Percentiles rank a stretch among this genome's conserved stretches.
phyloP scores from a whole-genome alignment of 37 sponge, comb jelly and placozoan species.

The Cliona cf. orientalis region DNA sequence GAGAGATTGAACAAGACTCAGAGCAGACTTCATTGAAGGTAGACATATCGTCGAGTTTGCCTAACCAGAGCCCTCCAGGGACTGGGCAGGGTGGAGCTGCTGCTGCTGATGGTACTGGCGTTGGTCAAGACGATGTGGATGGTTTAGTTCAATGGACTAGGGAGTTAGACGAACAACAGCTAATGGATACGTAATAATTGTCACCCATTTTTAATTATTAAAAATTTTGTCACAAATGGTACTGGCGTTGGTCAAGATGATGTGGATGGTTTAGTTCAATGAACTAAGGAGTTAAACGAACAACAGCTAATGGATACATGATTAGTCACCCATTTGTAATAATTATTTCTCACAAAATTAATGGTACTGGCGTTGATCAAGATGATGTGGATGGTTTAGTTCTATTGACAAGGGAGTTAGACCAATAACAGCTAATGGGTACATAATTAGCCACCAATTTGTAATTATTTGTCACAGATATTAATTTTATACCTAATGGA shows the following conservation, averaged over 20 bases:
- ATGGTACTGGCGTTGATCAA: neutral
- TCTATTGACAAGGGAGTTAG: neutral
- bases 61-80: no score
- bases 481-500: no score
- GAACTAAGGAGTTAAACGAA: constrained; percentile 59
- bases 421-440: no score
- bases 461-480: no score
- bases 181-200: no score
- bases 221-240: no score
- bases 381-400: neutral
- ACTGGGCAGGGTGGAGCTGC: constrained; percentile 2
- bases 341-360: neutral
- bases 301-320: constrained; percentile 5
- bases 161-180: constrained; percentile 32
- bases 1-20: no score
- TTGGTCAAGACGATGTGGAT: constrained; percentile 30
- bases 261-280: constrained; percentile 53
- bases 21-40: no score
- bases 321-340: neutral
- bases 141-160: constrained; percentile 66
- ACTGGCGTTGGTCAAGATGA: neutral
- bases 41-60: no score
- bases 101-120: no score
- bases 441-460: no score
- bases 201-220: no score